Evolutionary conservation across 2,888 invertebrate species (phyloP), one percentile per base, ranked within the genome.

Genomic region (Heliconius erato): DNA sequence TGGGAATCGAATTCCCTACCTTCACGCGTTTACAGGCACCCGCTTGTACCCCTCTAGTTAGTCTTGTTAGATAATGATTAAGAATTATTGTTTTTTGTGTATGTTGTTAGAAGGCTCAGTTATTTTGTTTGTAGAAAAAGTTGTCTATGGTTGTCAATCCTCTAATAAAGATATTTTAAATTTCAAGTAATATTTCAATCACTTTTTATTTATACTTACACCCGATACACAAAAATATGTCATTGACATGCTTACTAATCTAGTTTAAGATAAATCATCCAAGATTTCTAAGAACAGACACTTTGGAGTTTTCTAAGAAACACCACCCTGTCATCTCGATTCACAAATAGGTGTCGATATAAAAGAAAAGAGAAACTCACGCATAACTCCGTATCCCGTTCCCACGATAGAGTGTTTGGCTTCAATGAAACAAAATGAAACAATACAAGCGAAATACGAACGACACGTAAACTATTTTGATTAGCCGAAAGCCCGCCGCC

Each of bases 391-490:
- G 26, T 40, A 81, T 84, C 83, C 35, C 81, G 84, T 88, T 88
- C 88, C 87, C 88, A 87, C 88, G 87, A 85, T 85, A 85, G 85
- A 83, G 83, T 84, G 85, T 79, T 85, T 84, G 81, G 84, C 79
- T 85, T 84, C 83, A 79, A 83, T 83, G 63, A 11, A 63, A 63
- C 63, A 63, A 85, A 85, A 86, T 86, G 86, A 87, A 88, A 90
- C 90, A 89, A 90, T 89, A 84, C 87, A 83, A 83, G 88, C 87
- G 86, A 85, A 88, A 86, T 86, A 87, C 87, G 88, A 88, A 87
- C 89, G 89, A 91, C 91, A 94, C 95, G 96, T 95, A 95, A 95
- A 96, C 95, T 94, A 96, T 96, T 95, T 96, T 95, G 95, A 96
- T 96, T 95, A 95, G 95, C 91, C 92, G 91, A 92, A 94, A 90